phyloP scores from a whole-genome alignment of 1,140 invertebrate species.

The Hyposmocoma kahamanoa region DNA sequence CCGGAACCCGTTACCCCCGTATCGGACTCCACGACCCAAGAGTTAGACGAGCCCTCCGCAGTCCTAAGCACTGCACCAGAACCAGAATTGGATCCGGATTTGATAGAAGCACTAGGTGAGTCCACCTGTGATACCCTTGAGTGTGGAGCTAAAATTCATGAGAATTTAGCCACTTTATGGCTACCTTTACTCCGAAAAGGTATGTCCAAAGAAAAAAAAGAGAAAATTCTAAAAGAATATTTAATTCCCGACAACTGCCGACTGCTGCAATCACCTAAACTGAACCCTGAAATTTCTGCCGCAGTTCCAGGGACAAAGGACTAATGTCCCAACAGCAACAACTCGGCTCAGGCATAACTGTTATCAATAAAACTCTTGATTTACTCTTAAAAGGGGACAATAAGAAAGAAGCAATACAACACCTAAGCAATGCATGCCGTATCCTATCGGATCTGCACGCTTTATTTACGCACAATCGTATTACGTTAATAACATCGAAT shows the following conservation, averaged over 20 bases:
- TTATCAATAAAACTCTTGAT: not conserved
- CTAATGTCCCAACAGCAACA: not conserved
- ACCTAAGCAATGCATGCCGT: not conserved
- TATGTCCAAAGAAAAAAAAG: slow-evolving; percentile 2
- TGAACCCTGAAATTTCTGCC: slow-evolving; percentile 6
- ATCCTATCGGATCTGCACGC: slow-evolving; percentile 3
- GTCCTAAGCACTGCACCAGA: not conserved
- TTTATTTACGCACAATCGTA: not conserved
- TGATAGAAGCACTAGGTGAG: slow-evolving; percentile 3
- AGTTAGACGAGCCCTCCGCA: not conserved
- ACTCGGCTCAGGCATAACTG: not conserved
- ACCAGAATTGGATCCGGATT: slow-evolving; percentile 1
- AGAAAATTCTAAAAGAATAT: slow-evolving; percentile 5
- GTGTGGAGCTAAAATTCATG: slow-evolving; percentile 3
- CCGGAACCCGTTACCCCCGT: not conserved
- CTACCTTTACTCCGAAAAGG: not conserved
- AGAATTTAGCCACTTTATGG: slow-evolving; percentile 5
- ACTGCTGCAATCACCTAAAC: slow-evolving; percentile 2
- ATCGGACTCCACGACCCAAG: not conserved
- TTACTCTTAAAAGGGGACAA: slow-evolving; percentile 1
- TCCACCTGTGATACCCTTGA: not conserved
- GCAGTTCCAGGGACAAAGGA: slow-evolving; percentile 1
- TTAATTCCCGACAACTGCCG: slow-evolving; percentile 1
- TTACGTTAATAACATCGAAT: not conserved
- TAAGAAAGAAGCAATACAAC: not conserved